These are phyloP conservation scores for Mesochorus sp. DNA, from an alignment of 2,888 invertebrate genomes.

Conservation along the genomic window DNA sequence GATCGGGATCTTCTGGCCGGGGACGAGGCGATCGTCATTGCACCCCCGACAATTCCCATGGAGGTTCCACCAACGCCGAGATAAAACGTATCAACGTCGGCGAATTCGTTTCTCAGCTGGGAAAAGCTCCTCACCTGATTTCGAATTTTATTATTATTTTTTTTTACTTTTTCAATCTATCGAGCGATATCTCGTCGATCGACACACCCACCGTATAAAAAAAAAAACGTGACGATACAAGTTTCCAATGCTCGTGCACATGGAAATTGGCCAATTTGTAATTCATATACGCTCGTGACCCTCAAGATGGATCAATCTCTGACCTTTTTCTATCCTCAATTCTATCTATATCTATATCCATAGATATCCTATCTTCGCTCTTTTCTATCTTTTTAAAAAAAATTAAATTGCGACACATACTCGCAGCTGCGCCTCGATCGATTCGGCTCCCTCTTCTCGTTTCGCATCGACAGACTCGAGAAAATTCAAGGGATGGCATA, in stretches of 20 bases:
- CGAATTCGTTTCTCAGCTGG: conserved; percentile 95
- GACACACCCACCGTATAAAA: background rate
- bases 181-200: background rate
- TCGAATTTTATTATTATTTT: conserved; percentile 12
- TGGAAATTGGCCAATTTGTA: conserved; percentile 79
- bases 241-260: conserved; percentile 61
- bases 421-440: too few species aligned
- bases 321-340: conserved; percentile 73
- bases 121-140: conserved; percentile 95
- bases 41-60: conserved; percentile 80
- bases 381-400: too few species aligned
- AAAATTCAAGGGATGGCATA: too few species aligned
- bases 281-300: conserved; percentile 80
- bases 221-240: conserved; percentile 46
- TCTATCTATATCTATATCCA: conserved; percentile 6
- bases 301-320: conserved; percentile 76
- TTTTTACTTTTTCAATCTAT: background rate
- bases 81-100: conserved; percentile 95
- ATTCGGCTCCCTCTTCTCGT: too few species aligned
- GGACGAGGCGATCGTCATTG: conserved; percentile 82
- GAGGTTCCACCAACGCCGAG: conserved; percentile 84
- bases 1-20: conserved; percentile 87
- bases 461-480: too few species aligned
- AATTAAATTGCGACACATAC: too few species aligned
- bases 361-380: background rate